Conservation (phyloP, 1,140 invertebrate genomes). For the Bicyclus anynana region DNA sequence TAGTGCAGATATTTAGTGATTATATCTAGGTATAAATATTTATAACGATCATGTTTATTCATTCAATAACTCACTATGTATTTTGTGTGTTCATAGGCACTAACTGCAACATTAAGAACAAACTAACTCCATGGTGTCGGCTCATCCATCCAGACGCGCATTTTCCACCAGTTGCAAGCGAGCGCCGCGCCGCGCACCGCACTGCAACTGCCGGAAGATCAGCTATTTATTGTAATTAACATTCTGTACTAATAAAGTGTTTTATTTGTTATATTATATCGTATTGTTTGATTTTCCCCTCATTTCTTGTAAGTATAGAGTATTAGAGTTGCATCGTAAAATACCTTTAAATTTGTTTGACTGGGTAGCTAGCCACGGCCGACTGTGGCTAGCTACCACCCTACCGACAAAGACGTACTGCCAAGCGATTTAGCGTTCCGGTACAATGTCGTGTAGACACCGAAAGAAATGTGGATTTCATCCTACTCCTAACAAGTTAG, state of each 20-base stretch:
- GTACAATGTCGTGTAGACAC: too few species aligned
- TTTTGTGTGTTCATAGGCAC: slow-evolving; percentile 48
- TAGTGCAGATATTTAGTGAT: too few species aligned
- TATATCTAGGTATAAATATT: too few species aligned
- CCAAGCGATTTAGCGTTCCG: too few species aligned
- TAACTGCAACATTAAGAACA: slow-evolving; percentile 40
- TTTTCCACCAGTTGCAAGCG: slow-evolving; percentile 71
- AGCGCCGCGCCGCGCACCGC: slow-evolving; percentile 33
- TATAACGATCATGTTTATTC: neutral
- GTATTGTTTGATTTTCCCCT: slow-evolving; percentile 16
- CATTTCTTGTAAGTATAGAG: neutral
- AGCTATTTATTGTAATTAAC: slow-evolving; percentile 56
- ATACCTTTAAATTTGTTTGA: too few species aligned
- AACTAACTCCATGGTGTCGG: slow-evolving; percentile 60
- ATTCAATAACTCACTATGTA: neutral
- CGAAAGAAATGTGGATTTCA: too few species aligned
- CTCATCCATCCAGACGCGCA: slow-evolving; percentile 53
- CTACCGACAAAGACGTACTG: too few species aligned
- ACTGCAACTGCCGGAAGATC: slow-evolving; percentile 72
- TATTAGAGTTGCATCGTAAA: too few species aligned
- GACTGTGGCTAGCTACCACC: too few species aligned
- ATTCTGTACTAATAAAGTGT: slow-evolving; percentile 52
- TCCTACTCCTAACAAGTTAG: too few species aligned
- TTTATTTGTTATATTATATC: slow-evolving; percentile 26
- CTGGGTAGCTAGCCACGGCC: too few species aligned